Evolutionary conservation across 1,140 invertebrate genomes (phyloP).

Genomic region (Dysdera silvatica): DNA sequence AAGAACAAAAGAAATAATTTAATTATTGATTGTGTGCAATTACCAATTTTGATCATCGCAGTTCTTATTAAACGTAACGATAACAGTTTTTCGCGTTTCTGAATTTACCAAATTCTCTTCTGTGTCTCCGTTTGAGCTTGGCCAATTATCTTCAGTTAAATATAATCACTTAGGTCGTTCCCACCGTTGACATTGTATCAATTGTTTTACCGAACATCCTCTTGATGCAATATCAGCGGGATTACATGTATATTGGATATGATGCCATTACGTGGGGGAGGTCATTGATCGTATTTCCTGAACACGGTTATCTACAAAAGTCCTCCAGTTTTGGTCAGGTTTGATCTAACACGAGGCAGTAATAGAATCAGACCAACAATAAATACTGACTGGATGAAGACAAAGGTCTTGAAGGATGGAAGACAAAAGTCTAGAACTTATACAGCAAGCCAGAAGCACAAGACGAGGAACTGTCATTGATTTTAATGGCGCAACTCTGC

Average conservation of each 20-base stretch:
- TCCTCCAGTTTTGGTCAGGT: background rate
- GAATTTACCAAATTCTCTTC: conserved; percentile 7
- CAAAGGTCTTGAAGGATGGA: background rate
- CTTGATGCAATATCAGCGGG: too few relatives aligned
- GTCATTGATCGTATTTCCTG: background rate
- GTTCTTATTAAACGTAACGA: background rate
- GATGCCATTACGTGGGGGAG: too few relatives aligned
- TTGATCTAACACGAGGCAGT: background rate
- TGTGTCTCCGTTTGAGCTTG: background rate
- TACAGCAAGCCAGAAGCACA: conserved; percentile 1
- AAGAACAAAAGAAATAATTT: too few relatives aligned
- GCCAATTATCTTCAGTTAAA: conserved; percentile 8
- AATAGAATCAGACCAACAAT: conserved; percentile 22
- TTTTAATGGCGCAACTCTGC: conserved; percentile 1
- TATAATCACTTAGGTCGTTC: conserved; percentile 9
- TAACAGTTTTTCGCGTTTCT: conserved; percentile 3
- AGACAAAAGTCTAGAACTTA: too few relatives aligned
- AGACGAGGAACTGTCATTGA: background rate
- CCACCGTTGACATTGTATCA: too few relatives aligned
- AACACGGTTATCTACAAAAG: background rate
- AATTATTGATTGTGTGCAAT: too few relatives aligned
- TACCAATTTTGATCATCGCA: background rate
- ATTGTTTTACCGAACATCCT: too few relatives aligned
- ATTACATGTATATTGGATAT: too few relatives aligned
- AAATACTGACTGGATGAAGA: background rate